Evolutionary conservation across 2,113 vertebrate species (phyloP).

Genomic region (Albula goreensis): DNA sequence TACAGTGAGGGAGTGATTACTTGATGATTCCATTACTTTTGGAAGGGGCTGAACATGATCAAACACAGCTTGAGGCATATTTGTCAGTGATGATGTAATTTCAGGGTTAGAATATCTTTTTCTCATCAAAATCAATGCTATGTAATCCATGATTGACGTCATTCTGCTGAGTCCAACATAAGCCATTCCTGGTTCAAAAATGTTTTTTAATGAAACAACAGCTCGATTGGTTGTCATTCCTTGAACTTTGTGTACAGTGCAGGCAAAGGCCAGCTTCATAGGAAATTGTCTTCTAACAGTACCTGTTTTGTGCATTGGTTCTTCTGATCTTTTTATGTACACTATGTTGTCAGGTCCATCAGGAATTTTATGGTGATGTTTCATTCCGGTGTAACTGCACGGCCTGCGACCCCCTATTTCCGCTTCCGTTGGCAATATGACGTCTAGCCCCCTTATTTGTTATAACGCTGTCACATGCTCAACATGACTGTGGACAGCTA

Average conservation of each 20-base stretch:
- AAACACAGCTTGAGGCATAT: conserved; percentile 31
- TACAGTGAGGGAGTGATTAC: too few species aligned
- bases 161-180: conserved; percentile 39
- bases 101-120: conserved; percentile 37
- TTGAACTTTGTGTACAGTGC: conserved; percentile 41
- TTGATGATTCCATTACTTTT: background rate
- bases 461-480: too few species aligned
- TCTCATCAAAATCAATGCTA: conserved; percentile 40
- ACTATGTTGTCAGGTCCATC: conserved; percentile 16
- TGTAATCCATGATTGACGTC: conserved; percentile 33
- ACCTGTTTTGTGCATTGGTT: conserved; percentile 31
- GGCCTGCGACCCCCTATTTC: too few species aligned
- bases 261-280: conserved; percentile 33
- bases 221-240: conserved; percentile 33
- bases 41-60: conserved; percentile 24
- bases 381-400: too few species aligned
- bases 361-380: background rate
- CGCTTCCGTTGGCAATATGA: too few species aligned
- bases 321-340: conserved; percentile 39
- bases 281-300: conserved; percentile 31
- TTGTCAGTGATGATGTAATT: conserved; percentile 26
- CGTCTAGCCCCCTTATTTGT: too few species aligned
- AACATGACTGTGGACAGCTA: too few species aligned
- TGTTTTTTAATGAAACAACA: conserved; percentile 23
- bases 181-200: conserved; percentile 41